Evolutionary conservation across 2,113 vertebrate species (phyloP), one percentile per base, ranked within the genome.

Genomic region (Saimiri boliviensis): DNA sequence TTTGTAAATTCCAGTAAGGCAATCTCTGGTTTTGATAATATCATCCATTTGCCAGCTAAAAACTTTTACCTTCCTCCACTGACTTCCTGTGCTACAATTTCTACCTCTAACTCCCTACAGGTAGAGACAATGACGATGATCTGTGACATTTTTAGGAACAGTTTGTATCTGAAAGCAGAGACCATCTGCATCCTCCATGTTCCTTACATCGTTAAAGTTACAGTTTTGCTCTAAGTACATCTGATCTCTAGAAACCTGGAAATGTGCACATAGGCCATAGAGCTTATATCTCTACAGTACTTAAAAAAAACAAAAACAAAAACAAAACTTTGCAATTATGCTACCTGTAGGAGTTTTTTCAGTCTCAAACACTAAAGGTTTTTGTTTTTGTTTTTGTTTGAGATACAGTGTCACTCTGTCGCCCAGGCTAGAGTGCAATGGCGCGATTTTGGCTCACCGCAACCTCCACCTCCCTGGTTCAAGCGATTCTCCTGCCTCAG

Each of bases 31-130:
- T 86, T 91, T 47, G 27, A 21, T 74, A 66, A 74, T 70, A 66
- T 14, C 17, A 32, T 70, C 40, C 27, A 63, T 79, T 80, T 49
- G n/a, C 83, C 82, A 73, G 94, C 93, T 96, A 96, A 89, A 87
- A 96, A 12, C 0, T 27, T 93, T 60, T 56, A 60, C 3, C 5
- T 94, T 21, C 9, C 42, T 93, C 79, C 10, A 76, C 86, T 66
- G 89, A 63, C 81, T 20, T 17, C 25, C 23, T 66, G 10, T 5
- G 30, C 86, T 83, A 54, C 40, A 73, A 35, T 92, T 94, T 91
- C 42, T 91, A 68, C 30, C 77, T 84, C 27, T 86, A 52, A 47
- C 30, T 54, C 20, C 76, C 58, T 19, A 42, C 12, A 66, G 23
- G 21, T 27, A 32, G 37, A 27, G 49, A 70, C 25, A 73, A n/a